A percentile compares a stretch with the other conserved stretches of the same genome.
These are phyloP conservation scores for Caradrina kadenii DNA, from an alignment of 2,888 invertebrate genomes.

Conservation along the genomic window DNA sequence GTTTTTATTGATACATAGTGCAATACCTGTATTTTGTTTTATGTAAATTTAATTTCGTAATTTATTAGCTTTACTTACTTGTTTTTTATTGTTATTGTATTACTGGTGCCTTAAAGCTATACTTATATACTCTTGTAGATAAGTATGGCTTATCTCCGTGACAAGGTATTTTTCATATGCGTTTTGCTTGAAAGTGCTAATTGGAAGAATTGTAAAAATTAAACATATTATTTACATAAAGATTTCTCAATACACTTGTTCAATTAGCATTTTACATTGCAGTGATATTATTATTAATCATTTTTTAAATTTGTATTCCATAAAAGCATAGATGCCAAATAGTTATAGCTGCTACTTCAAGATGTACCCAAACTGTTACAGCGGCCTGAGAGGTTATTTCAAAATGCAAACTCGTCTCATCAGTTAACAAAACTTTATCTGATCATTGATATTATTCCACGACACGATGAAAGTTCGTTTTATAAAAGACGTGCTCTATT, in stretches of 20 bases:
- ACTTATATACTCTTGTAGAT: conserved; percentile 1
- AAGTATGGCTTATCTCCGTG: not conserved
- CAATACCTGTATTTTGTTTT: conserved; percentile 4
- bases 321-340: not conserved
- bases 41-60: conserved; percentile 3
- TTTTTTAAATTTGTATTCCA: not conserved
- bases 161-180: not conserved
- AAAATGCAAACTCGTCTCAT: not conserved
- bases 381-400: not conserved
- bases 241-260: conserved; percentile 1
- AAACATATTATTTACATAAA: not conserved
- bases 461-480: not conserved
- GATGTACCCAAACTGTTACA: conserved; percentile 44
- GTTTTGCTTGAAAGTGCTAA: not conserved
- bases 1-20: not conserved
- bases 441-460: not conserved
- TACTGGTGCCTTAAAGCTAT: conserved; percentile 3
- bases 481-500: not conserved
- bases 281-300: not conserved
- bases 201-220: not conserved
- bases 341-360: conserved; percentile 3
- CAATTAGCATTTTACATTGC: not conserved
- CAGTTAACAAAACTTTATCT: conserved; percentile 5
- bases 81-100: conserved; percentile 9
- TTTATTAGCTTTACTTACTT: not conserved